Evolutionary conservation across 2,797 vertebrate species (phyloP), one percentile per base, ranked within the genome.

Genomic region (Darevskia mixta): DNA sequence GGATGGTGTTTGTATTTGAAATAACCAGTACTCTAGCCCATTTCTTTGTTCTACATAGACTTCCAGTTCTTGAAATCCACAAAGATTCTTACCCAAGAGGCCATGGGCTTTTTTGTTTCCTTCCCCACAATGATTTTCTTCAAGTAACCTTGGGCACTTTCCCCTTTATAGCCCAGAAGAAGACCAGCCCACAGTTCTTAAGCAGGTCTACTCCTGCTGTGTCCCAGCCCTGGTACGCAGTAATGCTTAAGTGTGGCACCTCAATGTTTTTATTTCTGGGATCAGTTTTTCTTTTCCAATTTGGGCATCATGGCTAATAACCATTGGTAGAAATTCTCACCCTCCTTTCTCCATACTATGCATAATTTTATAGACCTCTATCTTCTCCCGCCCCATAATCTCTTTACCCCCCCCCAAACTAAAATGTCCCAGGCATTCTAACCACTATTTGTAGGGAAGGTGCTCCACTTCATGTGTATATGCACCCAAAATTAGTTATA

Each of bases 81-180:
- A 69, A 25, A 67, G 20, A 17, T 83, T 49, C 23, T 27, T 17
- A 15, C 20, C 32, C 45, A 27, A 29, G 5, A 64, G n/a, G 15
- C 17, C 45, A 13, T n/a, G 41, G 4, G 35, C 64, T 35, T 35
- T 32, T 6, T 67, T 18, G 82, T 15, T 9, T 35, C 6, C 9
- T 0, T n/a, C 2, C 9, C 41, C 82, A 49, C 32, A 32, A 23
- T 4, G 9, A 71, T 11, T 83, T 45, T 93, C 15, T 69, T 87
- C 78, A 93, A 91, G 84, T 82, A 82, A 93, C 49, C 78, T 72
- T 58, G 49, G 77, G 2, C 4, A 71, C 32, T 23, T 71, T 43
- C 15, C 27, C 32, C 5, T 69, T 49, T 67, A 27, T 35, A 32
- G 8, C 15, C 27, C 43, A 86, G 32, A n/a, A n/a, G n/a, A 58